Evolutionary conservation across 2,888 invertebrate genomes (phyloP), one percentile per base, ranked within the genome.

Genomic region (Drosophila algonquin): DNA sequence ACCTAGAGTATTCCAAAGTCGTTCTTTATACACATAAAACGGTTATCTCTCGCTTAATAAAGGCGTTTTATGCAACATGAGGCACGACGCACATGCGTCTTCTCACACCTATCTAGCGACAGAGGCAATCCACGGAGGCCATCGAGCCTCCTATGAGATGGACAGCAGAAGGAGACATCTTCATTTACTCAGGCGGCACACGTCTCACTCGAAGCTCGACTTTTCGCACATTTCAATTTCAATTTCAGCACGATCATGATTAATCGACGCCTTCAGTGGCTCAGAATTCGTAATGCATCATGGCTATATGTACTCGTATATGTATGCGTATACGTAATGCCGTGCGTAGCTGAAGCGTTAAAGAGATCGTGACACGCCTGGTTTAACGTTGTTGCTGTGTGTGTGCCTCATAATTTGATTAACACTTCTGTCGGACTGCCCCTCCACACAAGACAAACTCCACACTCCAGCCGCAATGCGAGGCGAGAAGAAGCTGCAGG

Each of bases 341-440:
- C 90, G 86, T 89, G 89, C 90, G 89, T 86, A 90, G 79, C 86
- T 89, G 82, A 77, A 82, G 90, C 88, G 86, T 90, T 86, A 81
- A 84, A 87, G 79, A 80, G 80, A 75, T 84, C 75, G 53, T 84
- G 81, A 81, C 84, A 84, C 68, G 83, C 61, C 76, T 88, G 75
- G 89, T 65, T 83, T 69, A 83, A 63, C 84, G 70, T 14, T 52
- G 60, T 64, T 53, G 51, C 59, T 63, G 45, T 57, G 80, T 86
- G 27, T 8, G 27, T 8, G 80, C 73, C 73, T 71, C 76, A 59
- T 86, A 86, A 88, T 83, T 83, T 88, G 87, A 83, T 83, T 83
- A 88, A 88, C 83, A 88, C 83, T 73, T 88, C 56, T 64, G 60
- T 73, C 56, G 54, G 50, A 44, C 60, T 32, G 62, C 71, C 47